Conservation (phyloP, 2,113 vertebrate species). For the Epinephelus moara region DNA sequence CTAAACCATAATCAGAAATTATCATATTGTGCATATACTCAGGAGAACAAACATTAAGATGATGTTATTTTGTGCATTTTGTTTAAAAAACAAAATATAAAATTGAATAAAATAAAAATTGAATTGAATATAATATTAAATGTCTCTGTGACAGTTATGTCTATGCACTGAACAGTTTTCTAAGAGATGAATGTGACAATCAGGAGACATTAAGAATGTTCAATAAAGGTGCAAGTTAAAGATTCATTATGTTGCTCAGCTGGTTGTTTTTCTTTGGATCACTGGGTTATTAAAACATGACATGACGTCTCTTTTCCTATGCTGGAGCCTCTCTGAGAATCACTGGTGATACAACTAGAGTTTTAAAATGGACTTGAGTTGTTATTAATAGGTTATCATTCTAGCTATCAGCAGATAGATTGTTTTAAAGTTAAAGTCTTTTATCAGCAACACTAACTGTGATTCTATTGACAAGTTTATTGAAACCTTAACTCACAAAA, state of each 20-base stretch:
- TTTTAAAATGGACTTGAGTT: too few species aligned
- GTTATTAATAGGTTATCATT: too few species aligned
- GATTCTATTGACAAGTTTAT: not conserved
- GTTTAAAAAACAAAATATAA: not conserved
- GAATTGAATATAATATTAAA: too few species aligned
- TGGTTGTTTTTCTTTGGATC: not conserved
- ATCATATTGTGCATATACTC: slow-evolving; percentile 50
- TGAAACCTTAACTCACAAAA: not conserved
- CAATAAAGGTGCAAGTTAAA: slow-evolving; percentile 29
- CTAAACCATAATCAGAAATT: slow-evolving; percentile 13
- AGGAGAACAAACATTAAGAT: slow-evolving; percentile 38
- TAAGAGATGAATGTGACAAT: not conserved
- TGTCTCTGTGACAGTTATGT: slow-evolving; percentile 14
- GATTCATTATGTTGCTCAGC: not conserved
- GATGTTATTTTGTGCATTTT: not conserved
- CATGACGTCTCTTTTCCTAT: not conserved
- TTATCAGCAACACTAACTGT: too few species aligned
- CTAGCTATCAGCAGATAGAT: too few species aligned
- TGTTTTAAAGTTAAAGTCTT: too few species aligned
- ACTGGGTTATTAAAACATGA: not conserved
- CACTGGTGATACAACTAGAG: too few species aligned
- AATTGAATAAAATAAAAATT: too few species aligned
- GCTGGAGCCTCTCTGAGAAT: too few species aligned
- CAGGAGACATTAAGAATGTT: not conserved
- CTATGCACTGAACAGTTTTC: not conserved